Percentiles rank a stretch among this genome's conserved stretches.
Evolutionary conservation across 2,888 invertebrate species (phyloP).

Genomic region (Torymus tubicola): DNA sequence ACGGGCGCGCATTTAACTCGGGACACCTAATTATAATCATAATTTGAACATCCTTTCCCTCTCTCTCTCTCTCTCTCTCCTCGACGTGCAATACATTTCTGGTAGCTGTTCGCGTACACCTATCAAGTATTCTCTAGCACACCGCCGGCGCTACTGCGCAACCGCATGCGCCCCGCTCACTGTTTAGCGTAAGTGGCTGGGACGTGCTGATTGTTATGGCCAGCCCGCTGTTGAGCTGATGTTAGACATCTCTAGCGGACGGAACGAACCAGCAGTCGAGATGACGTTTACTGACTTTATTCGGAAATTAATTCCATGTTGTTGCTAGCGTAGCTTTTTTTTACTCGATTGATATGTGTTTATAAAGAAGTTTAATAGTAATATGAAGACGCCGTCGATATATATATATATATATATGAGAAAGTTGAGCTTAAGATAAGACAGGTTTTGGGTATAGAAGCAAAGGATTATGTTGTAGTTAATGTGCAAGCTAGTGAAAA

Average conservation of each 20-base stretch:
- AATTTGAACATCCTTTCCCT: background rate
- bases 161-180: background rate
- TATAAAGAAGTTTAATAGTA: too few species aligned
- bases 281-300: too few species aligned
- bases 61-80: background rate
- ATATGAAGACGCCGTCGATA: too few species aligned
- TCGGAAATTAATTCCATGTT: too few species aligned
- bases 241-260: constrained; percentile 27
- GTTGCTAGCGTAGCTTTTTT: too few species aligned
- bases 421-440: too few species aligned
- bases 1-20: background rate
- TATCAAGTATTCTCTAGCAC: constrained; percentile 44
- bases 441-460: too few species aligned
- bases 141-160: background rate
- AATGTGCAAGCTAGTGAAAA: too few species aligned
- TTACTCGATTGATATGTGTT: too few species aligned
- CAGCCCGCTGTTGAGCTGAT: constrained; percentile 12
- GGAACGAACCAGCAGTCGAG: too few species aligned
- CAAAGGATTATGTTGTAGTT: too few species aligned
- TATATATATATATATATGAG: too few species aligned
- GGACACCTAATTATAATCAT: constrained; percentile 24
- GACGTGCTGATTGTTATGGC: constrained; percentile 42
- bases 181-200: constrained; percentile 41
- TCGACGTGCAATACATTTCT: constrained; percentile 25
- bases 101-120: constrained; percentile 7